Evolutionary conservation across 2,888 invertebrate genomes (phyloP).

Genomic region (Megamerina dolium): DNA sequence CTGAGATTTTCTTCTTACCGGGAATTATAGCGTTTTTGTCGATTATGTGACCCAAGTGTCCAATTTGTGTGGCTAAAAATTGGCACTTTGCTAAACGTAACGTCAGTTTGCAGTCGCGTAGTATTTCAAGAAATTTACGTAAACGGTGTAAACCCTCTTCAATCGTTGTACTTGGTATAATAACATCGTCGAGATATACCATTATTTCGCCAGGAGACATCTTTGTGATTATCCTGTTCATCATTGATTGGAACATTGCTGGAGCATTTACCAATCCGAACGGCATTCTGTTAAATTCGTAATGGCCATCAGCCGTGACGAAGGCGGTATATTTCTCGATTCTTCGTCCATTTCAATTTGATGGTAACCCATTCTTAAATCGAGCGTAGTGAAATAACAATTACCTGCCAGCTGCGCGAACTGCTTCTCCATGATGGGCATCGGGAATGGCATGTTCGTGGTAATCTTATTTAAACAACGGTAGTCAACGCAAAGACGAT

Average conservation of each 20-base stretch:
- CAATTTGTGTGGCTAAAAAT: constrained; percentile 12
- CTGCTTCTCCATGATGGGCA: constrained; percentile 21
- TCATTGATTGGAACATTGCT: constrained; percentile 13
- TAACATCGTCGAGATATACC: constrained; percentile 20
- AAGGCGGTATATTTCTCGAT: constrained; percentile 15
- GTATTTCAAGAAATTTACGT: constrained; percentile 8
- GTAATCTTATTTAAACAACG: constrained; percentile 16
- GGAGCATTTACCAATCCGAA: constrained; percentile 20
- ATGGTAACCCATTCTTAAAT: constrained; percentile 17
- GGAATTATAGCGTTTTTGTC: background rate
- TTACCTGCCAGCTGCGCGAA: constrained; percentile 18
- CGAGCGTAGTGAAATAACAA: constrained; percentile 13
- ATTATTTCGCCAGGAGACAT: constrained; percentile 13
- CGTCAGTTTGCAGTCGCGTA: constrained; percentile 9
- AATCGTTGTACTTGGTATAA: constrained; percentile 17
- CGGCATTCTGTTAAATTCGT: constrained; percentile 18
- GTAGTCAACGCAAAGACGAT: constrained; percentile 20
- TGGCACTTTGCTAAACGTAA: constrained; percentile 16
- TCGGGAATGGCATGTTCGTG: constrained; percentile 16
- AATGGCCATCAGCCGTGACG: constrained; percentile 15
- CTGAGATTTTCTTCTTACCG: background rate
- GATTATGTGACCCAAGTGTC: background rate
- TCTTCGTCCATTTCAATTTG: constrained; percentile 17
- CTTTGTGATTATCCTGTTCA: constrained; percentile 11
- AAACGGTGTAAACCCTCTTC: constrained; percentile 14